Base-by-base conservation (phyloP, 2,888 invertebrate species). In the Brassicogethes aeneus region DNA sequence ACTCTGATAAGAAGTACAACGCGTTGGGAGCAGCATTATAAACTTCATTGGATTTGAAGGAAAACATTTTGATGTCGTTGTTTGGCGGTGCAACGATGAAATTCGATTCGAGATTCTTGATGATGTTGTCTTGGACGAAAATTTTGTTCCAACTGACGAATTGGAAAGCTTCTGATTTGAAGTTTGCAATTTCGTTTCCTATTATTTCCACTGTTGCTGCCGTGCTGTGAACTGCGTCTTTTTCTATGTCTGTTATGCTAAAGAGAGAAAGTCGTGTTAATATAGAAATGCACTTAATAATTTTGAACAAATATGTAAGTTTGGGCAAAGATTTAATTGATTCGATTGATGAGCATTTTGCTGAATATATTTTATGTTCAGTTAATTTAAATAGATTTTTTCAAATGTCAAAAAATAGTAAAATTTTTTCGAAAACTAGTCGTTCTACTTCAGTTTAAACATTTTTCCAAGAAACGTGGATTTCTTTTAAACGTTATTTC, bases 121-220 rank as follows among this genome's bases (percentile, higher is more conserved):
- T 83, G 7, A 76, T 72, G 59, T 84, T 85, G 53, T 75, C 70
- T 49, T 78, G 75, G 53, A 85, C 74, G 35, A 66, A 62, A 16
- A 85, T 69, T 52, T 68, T 73, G 56, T 78, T 81, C 78, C 81
- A 83, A 5, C 77, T 74, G 29, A 75, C 71, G n/a, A 86, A 63
- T 15, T 72, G 71, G 40, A 85, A 74, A n/a, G 80, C 79, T 40
- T 69, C 70, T 7, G 71, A 66, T 40, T 71, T 70, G 30, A 85
- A 71, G 35, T 64, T 68, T 39, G 72, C 69, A 52, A 86, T 80
- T 52, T 73, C 72, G 61, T 79, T 80, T 58, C 77, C 72, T 44
- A 70, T 63, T 40, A 85, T 73, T 16, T 70, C 69, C 3, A 78
- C 75, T 3, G 71, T 72, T 3, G 77, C 82, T 2, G 78, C 76